Evolutionary conservation across 2,797 vertebrate species (phyloP).

Genomic region (Borostomias antarcticus): DNA sequence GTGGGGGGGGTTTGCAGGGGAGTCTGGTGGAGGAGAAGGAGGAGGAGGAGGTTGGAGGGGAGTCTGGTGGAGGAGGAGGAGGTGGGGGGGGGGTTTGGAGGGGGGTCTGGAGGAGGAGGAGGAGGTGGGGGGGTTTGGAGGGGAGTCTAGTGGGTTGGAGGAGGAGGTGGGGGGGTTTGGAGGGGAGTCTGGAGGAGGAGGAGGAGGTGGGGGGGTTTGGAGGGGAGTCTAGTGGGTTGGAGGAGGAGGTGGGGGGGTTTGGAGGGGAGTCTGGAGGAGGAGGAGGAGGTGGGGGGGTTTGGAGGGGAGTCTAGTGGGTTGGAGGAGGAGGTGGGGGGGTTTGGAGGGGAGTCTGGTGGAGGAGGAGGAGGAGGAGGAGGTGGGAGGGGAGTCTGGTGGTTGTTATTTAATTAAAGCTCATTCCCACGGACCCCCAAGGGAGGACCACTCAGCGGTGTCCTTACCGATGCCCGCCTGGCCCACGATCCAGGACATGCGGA

Average conservation of each 20-base stretch:
- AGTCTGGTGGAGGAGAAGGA: too few relatives aligned
- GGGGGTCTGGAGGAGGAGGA: neutral
- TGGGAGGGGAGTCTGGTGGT: neutral
- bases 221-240: too few relatives aligned
- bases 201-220: neutral
- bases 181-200: neutral
- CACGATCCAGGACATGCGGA: slow-evolving; percentile 97
- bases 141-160: too few relatives aligned
- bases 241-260: neutral
- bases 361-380: too few relatives aligned
- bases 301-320: too few relatives aligned
- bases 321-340: too few relatives aligned
- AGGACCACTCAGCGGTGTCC: slow-evolving; percentile 36
- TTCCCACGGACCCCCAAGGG: slow-evolving; percentile 39
- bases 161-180: too few relatives aligned
- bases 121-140: neutral
- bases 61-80: too few relatives aligned
- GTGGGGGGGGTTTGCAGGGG: slow-evolving; percentile 1
- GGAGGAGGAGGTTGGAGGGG: too few relatives aligned
- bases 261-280: neutral
- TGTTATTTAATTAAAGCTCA: slow-evolving; percentile 43
- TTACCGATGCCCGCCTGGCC: slow-evolving; percentile 96
- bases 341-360: slow-evolving; percentile 23
- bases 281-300: neutral
- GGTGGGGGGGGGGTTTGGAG: neutral